Conservation (phyloP, 2,113 vertebrate genomes). For the Gobiocypris rarus region DNA sequence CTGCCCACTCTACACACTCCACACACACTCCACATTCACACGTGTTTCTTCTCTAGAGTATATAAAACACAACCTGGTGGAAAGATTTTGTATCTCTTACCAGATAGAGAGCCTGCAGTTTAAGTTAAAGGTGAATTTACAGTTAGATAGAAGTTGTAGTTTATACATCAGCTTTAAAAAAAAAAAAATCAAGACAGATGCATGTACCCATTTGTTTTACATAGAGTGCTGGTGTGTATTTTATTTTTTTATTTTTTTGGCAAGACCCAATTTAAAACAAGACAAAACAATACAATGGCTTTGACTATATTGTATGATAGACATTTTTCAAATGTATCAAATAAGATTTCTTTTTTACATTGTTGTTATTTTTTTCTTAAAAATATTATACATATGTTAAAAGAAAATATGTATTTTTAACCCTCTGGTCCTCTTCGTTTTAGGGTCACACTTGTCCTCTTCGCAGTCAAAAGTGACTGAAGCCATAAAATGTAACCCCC, state of each 20-base stretch:
- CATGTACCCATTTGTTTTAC: background rate
- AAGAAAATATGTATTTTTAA: background rate
- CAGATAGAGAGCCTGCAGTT: background rate
- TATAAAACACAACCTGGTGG: background rate
- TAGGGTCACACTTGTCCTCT: too few species aligned
- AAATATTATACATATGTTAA: background rate
- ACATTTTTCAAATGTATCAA: background rate
- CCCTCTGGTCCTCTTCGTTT: too few species aligned
- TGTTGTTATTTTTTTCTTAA: background rate
- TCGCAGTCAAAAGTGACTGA: too few species aligned
- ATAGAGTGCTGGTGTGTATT: background rate
- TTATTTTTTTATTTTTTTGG: too few species aligned
- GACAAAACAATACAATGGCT: too few species aligned
- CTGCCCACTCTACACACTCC: conserved; percentile 40
- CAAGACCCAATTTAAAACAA: too few species aligned
- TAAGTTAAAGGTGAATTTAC: background rate
- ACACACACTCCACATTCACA: conserved; percentile 13
- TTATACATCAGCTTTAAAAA: background rate
- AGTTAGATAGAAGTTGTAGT: background rate
- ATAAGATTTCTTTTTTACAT: too few species aligned
- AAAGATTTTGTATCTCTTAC: background rate
- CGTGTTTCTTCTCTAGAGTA: conserved; percentile 3
- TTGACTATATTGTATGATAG: too few species aligned
- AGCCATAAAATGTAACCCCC: too few species aligned
- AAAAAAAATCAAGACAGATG: background rate